Base-by-base conservation (phyloP, 30 jellyfish, hydroid and myxozoan species). In the Hydra vulgaris region DNA sequence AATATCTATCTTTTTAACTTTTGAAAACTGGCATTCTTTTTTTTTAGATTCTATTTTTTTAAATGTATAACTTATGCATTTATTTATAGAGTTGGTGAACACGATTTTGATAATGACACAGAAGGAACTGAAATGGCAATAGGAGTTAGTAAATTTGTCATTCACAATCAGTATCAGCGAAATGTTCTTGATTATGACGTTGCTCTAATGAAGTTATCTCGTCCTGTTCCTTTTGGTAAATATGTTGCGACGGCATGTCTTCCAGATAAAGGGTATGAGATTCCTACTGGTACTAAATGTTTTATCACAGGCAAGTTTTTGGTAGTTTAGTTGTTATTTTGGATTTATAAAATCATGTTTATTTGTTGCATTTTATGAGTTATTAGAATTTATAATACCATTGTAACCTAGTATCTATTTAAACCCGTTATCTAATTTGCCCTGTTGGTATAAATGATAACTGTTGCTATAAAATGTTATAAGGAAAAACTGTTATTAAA, bases 281-380 rank as follows among this genome's bases (percentile, higher is more conserved):
- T 86, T 17, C 95, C 97, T 21, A 90, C 82, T 69, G 96, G 96
- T 40, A 85, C 95, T 26, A 73, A 81, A 52, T 90, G 97, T 89
- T 90, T 26, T 66, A 85, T 90, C 25, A 90, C 96, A 74, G 97
- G 97, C 85, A 82, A 20, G 85, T 40, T 16, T 1, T 5, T 27
- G n/a, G 17, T 20, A n/a, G 0, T 53, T 25, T 8, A 15, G 40
- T 71, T 25, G 15, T 0, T 17, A 81, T n/a, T 71, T 71, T n/a
- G n/a, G n/a, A n/a, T n/a, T n/a, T n/a, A n/a, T n/a, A n/a, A n/a
- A n/a, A n/a, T n/a, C n/a, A n/a, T n/a, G n/a, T n/a, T n/a, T n/a
- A n/a, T n/a, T n/a, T n/a, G n/a, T n/a, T n/a, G n/a, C n/a, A n/a
- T n/a, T n/a, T n/a, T n/a, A n/a, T n/a, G n/a, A n/a, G n/a, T n/a